Evolutionary conservation across 2,888 invertebrate genomes (phyloP), one percentile per base, ranked within the genome.

Genomic region (Linyphia triangularis): DNA sequence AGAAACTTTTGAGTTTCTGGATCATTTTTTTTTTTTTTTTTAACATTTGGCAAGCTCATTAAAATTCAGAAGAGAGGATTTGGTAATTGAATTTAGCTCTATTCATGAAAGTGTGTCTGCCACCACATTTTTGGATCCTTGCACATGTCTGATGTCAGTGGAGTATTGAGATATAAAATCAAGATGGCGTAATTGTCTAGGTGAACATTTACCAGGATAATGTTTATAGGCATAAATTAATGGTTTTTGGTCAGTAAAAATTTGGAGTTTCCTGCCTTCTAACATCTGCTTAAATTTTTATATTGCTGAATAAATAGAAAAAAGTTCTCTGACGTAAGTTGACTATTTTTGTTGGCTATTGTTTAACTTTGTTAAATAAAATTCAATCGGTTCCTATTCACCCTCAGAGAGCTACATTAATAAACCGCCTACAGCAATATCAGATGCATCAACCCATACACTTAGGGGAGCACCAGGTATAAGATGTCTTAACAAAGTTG

Each of bases 381-480:
- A 91, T 0, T 92, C 91, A n/a, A n/a, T n/a, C n/a, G n/a, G n/a
- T n/a, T n/a, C n/a, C n/a, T n/a, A n/a, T n/a, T n/a, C n/a, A n/a
- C n/a, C n/a, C n/a, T n/a, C n/a, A n/a, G n/a, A n/a, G n/a, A n/a
- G n/a, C n/a, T n/a, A n/a, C n/a, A n/a, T n/a, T n/a, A n/a, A n/a
- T n/a, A n/a, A n/a, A n/a, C n/a, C n/a, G 3, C 40, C 40, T 13
- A 91, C 77, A 0, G 91, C 90, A 16, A 70, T 37, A 22, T 91
- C 84, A 90, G 91, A 90, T 88, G 92, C 94, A 94, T 94, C 90
- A 91, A 69, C 10, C 16, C 59, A 61, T 3, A 89, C 9, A 19
- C 4, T 43, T 9, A 83, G 28, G 2, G n/a, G 10, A 16, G 57
- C 88, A 33, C 19, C 19, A 16, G 79, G 43, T 5, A 59, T 61